These are phyloP conservation scores for human DNA, from an alignment of 2,113 vertebrate species.

Conservation along the genomic window DNA sequence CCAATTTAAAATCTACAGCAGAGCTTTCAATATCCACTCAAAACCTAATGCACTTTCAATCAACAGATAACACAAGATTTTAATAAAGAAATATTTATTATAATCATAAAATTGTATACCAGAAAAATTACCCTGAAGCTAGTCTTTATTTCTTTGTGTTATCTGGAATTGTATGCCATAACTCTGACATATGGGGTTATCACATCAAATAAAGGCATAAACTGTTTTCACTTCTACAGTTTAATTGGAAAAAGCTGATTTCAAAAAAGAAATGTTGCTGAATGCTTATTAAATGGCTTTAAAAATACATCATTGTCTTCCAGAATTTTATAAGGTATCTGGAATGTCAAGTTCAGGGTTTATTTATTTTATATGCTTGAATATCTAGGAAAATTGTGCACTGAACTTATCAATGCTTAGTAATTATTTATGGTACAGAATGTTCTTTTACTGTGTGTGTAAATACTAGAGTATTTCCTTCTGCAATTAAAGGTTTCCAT, in stretches of 20 bases:
- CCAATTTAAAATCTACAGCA: background rate
- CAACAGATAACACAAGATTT: conserved; percentile 43
- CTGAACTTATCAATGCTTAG: conserved; percentile 74
- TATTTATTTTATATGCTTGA: conserved; percentile 78
- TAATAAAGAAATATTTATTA: conserved; percentile 61
- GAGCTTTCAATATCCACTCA: background rate
- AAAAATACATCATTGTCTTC: conserved; percentile 81
- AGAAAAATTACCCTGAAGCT: conserved; percentile 36
- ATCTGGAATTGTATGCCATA: conserved; percentile 70
- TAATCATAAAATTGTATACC: background rate
- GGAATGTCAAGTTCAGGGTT: conserved; percentile 79
- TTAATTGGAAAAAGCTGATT: conserved; percentile 82
- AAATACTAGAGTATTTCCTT: background rate
- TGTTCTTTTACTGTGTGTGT: background rate
- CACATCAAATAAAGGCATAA: conserved; percentile 76
- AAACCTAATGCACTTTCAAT: conserved; percentile 14
- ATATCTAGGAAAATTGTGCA: conserved; percentile 39
- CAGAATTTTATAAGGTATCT: conserved; percentile 77
- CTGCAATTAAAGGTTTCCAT: background rate
- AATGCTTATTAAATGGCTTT: conserved; percentile 70
- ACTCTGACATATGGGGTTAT: conserved; percentile 70
- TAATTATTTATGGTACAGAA: conserved; percentile 57
- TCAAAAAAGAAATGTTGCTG: conserved; percentile 72
- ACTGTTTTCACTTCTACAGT: conserved; percentile 70
- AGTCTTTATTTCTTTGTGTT: conserved; percentile 65